Evolutionary conservation across 2,113 vertebrate genomes (phyloP).

Genomic region (Podilymbus podiceps): DNA sequence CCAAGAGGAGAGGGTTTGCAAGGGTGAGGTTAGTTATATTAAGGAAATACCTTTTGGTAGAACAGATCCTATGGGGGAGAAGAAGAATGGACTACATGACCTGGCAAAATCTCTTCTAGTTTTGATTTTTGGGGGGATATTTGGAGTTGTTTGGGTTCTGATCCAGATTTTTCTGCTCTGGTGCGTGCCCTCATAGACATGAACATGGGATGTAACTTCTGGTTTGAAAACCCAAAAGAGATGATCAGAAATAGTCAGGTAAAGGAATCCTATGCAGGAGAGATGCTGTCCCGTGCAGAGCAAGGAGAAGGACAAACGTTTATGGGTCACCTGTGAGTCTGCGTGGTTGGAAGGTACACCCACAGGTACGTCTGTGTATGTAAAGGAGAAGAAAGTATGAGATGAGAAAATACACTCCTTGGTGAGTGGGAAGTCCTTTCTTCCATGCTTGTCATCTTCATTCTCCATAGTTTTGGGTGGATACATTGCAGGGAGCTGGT

Average conservation of each 20-base stretch:
- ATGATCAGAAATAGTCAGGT: not conserved
- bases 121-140: not conserved
- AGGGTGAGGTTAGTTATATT: not conserved
- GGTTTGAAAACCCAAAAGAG: not conserved
- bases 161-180: not conserved
- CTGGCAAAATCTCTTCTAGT: not conserved
- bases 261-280: not conserved
- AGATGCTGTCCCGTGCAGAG: not conserved
- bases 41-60: not conserved
- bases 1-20: not conserved
- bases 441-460: not conserved
- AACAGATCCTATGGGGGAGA: not conserved
- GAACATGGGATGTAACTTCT: not conserved
- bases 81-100: not conserved
- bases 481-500: not conserved
- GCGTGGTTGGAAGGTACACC: not conserved
- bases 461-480: not conserved
- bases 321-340: not conserved
- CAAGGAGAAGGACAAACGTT: not conserved
- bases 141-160: not conserved
- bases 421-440: not conserved
- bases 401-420: not conserved
- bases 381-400: not conserved
- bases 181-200: not conserved
- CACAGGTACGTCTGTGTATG: accelerated